Percentiles rank a stretch among this genome's conserved stretches.
These are phyloP conservation scores for Drosophila subsilvestris DNA, from an alignment of 2,888 invertebrate genomes.

Conservation along the genomic window DNA sequence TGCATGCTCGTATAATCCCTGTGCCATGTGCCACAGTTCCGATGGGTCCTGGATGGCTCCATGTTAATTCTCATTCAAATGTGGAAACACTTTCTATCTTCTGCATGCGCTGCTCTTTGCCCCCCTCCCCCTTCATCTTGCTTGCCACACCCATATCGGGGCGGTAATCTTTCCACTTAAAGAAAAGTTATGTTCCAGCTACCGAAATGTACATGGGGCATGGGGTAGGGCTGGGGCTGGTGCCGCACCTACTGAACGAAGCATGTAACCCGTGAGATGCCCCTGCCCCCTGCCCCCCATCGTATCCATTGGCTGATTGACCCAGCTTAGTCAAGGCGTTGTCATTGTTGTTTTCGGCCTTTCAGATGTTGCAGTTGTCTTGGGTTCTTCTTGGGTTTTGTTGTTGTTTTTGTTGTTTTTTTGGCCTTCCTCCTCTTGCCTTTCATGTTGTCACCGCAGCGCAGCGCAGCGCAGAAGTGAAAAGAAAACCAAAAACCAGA, in stretches of 20 bases:
- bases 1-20: too few relatives aligned
- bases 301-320: constrained; percentile 53
- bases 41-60: too few relatives aligned
- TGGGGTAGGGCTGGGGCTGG: constrained; percentile 7
- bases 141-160: constrained; percentile 11
- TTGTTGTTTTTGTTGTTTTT: not conserved
- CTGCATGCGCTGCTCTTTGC: not conserved
- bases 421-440: constrained; percentile 19
- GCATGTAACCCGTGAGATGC: not conserved
- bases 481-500: constrained; percentile 81
- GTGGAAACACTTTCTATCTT: not conserved
- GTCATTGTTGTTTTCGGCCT: constrained; percentile 57
- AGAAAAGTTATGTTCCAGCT: constrained; percentile 24
- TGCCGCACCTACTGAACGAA: constrained; percentile 37
- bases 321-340: constrained; percentile 56
- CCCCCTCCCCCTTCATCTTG: not conserved
- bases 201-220: not conserved
- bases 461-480: constrained; percentile 61
- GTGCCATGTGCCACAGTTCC: too few relatives aligned
- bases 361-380: constrained; percentile 59
- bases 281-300: not conserved
- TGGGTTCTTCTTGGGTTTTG: constrained; percentile 11
- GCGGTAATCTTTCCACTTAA: constrained; percentile 8
- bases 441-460: constrained; percentile 74
- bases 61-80: too few relatives aligned